phyloP scores from a whole-genome alignment of 2,888 invertebrate species.

The Stenurella melanura region DNA sequence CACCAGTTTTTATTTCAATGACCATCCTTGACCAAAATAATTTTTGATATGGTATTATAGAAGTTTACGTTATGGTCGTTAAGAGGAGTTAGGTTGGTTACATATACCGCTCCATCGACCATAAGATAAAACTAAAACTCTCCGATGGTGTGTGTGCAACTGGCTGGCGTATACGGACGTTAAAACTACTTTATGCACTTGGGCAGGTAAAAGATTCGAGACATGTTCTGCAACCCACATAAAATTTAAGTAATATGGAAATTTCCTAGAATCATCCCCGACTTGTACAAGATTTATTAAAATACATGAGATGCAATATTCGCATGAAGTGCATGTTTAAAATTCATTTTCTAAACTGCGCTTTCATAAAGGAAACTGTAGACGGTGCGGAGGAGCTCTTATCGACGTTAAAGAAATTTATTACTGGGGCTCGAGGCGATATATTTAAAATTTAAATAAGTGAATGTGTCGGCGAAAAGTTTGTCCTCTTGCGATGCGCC shows the following conservation, averaged over 20 bases:
- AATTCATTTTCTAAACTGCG: constrained; percentile 32
- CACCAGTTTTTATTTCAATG: no score
- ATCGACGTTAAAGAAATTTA: constrained; percentile 10
- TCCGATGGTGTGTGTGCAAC: constrained; percentile 1
- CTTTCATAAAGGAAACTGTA: constrained; percentile 1
- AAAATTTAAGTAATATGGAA: constrained; percentile 32
- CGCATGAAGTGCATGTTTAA: constrained; percentile 15
- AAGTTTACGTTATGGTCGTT: constrained; percentile 7
- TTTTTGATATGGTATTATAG: no score
- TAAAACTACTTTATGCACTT: constrained; percentile 18
- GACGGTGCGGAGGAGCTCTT: background rate
- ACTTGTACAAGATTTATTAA: constrained; percentile 33
- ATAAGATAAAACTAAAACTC: constrained; percentile 22
- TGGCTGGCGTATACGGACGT: constrained; percentile 2
- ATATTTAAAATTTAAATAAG: constrained; percentile 11
- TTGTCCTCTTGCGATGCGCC: no score
- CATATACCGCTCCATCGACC: constrained; percentile 1
- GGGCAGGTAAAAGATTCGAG: constrained; percentile 20
- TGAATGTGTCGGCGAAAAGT: background rate
- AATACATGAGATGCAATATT: constrained; percentile 15
- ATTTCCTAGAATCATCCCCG: constrained; percentile 20
- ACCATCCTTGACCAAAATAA: no score
- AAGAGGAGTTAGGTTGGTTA: constrained; percentile 25
- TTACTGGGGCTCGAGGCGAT: background rate
- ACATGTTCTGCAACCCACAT: constrained; percentile 19